phyloP scores from a whole-genome alignment of 2,888 invertebrate genomes.

The Pristionchus arcanus region DNA sequence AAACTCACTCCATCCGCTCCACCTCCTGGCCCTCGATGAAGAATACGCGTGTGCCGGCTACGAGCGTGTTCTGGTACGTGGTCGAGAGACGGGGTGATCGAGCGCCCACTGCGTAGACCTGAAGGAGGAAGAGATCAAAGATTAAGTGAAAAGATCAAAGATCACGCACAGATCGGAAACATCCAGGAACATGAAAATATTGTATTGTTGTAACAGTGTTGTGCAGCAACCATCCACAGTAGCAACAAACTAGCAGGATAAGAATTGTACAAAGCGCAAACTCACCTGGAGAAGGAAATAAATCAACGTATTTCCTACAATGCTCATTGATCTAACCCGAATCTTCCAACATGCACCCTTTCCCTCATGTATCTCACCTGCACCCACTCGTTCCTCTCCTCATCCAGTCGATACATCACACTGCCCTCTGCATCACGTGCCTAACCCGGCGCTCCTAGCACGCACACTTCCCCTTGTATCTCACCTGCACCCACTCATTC shows the following conservation, averaged over 20 bases:
- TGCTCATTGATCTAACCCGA: too few relatives aligned
- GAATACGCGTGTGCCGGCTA: background rate
- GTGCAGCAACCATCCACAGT: too few relatives aligned
- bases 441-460: too few relatives aligned
- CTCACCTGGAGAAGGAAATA: too few relatives aligned
- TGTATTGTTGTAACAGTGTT: too few relatives aligned
- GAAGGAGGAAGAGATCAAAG: background rate
- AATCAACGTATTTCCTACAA: too few relatives aligned
- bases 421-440: too few relatives aligned
- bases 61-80: slow-evolving; percentile 25
- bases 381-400: background rate
- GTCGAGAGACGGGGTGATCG: slow-evolving; percentile 3
- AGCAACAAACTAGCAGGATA: too few relatives aligned
- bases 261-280: too few relatives aligned
- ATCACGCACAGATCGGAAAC: background rate
- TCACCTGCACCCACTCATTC: slow-evolving; percentile 25
- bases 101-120: slow-evolving; percentile 10
- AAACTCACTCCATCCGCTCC: slow-evolving; percentile 3
- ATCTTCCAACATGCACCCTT: background rate
- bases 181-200: background rate
- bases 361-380: background rate
- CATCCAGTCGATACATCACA: slow-evolving; percentile 19
- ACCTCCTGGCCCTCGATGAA: slow-evolving; percentile 36
- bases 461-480: background rate
- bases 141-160: too few relatives aligned